Base-by-base conservation (phyloP, 1,140 invertebrate species). In the Thereuonema tuberculata region DNA sequence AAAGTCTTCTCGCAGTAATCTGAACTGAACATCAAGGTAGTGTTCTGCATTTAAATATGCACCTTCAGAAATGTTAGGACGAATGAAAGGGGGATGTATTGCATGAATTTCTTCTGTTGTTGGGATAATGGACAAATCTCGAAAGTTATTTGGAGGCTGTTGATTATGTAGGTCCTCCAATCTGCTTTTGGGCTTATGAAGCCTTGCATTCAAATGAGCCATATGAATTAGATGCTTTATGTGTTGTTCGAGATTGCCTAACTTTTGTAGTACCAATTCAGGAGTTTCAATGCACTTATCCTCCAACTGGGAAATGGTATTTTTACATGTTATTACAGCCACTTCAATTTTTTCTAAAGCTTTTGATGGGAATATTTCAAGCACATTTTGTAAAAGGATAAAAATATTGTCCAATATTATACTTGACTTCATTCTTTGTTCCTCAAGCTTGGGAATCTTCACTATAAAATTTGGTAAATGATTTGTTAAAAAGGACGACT, bases 1-100 rank as follows among this genome's bases (percentile, higher is more conserved):
- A 28, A 75, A 71, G 62, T 78, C 76, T 65, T 78, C 77, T 29
- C 76, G 62, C 12, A 78, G 63, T 0, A 78, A 66, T 1, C 76
- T 66, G 58, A 75, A 78, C 63, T 78, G 76, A 1, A 74, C 66
- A 60, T 78, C 77, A 27, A 78, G 61, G 60, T 78, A 78, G 55
- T 77, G 70, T 25, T 55, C 53, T 12, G 26, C 53, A 28, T 55
- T 21, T 26, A 5, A 9, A 21, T 27, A 55, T n/a, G 3, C 14
- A 3, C 53, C 53, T 5, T 55, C 17, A 21, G 27, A 9, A 3
- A 27, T 26, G 21, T 55, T 55, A 14, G 23, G 23, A 14, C 53
- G 24, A 14, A 55, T 9, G 27, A 55, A 55, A 29, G 53, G 53
- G 3, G 5, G 25, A 9, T 21, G 5, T 12, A 26, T 27, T 3